These are phyloP conservation scores for Biston stratarius DNA, from an alignment of 2,888 invertebrate genomes.

Conservation along the genomic window DNA sequence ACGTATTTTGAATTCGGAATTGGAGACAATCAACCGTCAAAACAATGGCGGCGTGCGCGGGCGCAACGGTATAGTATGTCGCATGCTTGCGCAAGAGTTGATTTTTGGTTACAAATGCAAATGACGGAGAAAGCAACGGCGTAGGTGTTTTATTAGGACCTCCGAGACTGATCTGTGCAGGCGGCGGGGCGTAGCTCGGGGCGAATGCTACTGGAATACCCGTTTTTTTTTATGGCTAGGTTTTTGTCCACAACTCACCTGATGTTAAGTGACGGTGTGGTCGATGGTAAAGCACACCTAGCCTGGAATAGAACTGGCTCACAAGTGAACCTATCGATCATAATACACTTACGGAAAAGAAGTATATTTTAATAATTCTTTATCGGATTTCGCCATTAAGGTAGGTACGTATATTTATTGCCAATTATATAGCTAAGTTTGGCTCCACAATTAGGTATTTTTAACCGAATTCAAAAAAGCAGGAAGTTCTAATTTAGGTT, in stretches of 20 bases:
- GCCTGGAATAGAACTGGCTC: too few species aligned
- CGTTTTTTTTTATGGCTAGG: not conserved
- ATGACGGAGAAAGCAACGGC: conserved; percentile 47
- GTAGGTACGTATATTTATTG: not conserved
- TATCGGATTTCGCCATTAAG: not conserved
- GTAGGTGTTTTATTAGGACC: conserved; percentile 49
- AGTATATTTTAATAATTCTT: not conserved
- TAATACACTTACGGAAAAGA: not conserved
- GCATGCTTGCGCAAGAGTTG: conserved; percentile 34
- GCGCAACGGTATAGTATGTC: conserved; percentile 41
- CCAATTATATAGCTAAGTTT: not conserved
- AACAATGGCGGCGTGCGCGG: conserved; percentile 45
- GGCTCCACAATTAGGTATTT: not conserved
- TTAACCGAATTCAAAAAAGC: too few species aligned
- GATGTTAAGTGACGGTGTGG: too few species aligned
- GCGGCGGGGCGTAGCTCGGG: conserved; percentile 12
- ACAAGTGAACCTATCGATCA: too few species aligned
- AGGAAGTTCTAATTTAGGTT: too few species aligned
- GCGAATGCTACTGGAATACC: conserved; percentile 3
- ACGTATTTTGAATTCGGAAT: conserved; percentile 39
- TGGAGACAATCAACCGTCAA: conserved; percentile 42
- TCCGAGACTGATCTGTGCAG: conserved; percentile 37
- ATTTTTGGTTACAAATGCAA: conserved; percentile 46
- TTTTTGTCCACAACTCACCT: too few species aligned
- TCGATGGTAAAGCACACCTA: too few species aligned